A percentile compares a stretch with the other conserved stretches of the same genome.
These are phyloP conservation scores for Zele albiditarsus DNA, from an alignment of 2,888 invertebrate genomes.

Conservation along the genomic window DNA sequence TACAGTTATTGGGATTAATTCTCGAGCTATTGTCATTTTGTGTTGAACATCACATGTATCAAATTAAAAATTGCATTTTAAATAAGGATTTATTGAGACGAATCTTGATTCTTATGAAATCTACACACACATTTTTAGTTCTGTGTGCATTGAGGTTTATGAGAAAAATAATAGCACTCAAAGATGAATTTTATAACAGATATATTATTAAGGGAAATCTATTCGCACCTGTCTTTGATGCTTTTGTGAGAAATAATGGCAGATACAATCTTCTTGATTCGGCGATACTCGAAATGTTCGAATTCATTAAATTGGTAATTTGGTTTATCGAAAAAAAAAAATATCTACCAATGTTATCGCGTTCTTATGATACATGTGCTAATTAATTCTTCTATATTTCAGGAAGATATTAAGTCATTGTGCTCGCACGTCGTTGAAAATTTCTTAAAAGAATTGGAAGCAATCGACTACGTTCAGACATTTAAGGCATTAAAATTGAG, in stretches of 20 bases:
- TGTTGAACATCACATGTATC: conserved; percentile 99
- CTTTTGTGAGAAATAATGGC: conserved; percentile 96
- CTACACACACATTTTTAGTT: conserved; percentile 97
- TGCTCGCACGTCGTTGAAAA: conserved; percentile 97
- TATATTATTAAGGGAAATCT: conserved; percentile 96
- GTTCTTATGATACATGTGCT: conserved; percentile 17
- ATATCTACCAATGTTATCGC: conserved; percentile 30
- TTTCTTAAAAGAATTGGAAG: conserved; percentile 94
- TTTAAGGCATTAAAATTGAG: conserved; percentile 93
- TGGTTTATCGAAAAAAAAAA: neutral
- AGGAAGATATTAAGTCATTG: conserved; percentile 91
- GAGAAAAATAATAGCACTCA: conserved; percentile 96
- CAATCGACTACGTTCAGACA: conserved; percentile 98
- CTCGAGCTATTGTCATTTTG: conserved; percentile 97
- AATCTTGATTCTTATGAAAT: conserved; percentile 96
- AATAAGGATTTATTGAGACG: conserved; percentile 96
- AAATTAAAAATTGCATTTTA: conserved; percentile 98
- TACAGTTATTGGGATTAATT: conserved; percentile 94
- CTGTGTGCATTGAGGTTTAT: conserved; percentile 97
- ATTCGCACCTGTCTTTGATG: conserved; percentile 96
- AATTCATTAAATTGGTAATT: conserved; percentile 91
- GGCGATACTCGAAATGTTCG: conserved; percentile 98
- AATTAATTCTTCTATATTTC: conserved; percentile 50
- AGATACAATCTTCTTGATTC: conserved; percentile 99
- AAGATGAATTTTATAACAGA: conserved; percentile 98